Conservation (phyloP, 2,888 invertebrate species). For the Scotopteryx bipunctaria region DNA sequence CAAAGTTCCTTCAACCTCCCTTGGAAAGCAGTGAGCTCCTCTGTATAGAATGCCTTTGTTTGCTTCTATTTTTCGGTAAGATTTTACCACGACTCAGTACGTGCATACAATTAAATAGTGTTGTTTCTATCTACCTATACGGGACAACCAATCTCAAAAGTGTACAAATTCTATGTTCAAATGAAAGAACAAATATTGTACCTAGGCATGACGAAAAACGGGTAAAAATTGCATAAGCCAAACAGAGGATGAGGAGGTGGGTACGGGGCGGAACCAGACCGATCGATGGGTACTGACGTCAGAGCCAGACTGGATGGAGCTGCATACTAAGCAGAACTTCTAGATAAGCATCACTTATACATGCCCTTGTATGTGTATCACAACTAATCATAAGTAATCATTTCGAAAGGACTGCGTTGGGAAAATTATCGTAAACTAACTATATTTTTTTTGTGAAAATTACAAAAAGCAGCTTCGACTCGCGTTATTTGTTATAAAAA, state of each 20-base stretch:
- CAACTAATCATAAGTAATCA: no score
- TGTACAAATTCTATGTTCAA: not conserved
- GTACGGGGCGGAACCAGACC: conserved; percentile 59
- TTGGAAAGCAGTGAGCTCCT: no score
- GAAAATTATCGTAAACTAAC: no score
- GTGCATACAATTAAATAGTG: no score
- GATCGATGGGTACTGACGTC: conserved; percentile 76
- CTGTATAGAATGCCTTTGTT: not conserved
- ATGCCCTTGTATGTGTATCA: not conserved
- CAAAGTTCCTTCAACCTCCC: conserved; percentile 21
- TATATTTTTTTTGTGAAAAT: no score
- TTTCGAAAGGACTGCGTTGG: no score
- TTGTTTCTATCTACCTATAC: no score
- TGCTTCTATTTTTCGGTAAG: not conserved
- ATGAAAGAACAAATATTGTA: not conserved
- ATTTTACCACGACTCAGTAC: no score
- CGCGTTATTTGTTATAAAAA: no score
- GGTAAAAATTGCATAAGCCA: conserved; percentile 69
- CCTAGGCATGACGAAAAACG: conserved; percentile 34
- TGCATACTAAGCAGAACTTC: conserved; percentile 14
- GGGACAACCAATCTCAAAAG: no score
- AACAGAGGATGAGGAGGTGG: conserved; percentile 35
- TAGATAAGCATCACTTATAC: not conserved
- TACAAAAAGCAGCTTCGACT: no score
- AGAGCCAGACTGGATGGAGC: conserved; percentile 45